phyloP scores from a whole-genome alignment of 2,888 invertebrate genomes.

The Leptopilina myrica region DNA sequence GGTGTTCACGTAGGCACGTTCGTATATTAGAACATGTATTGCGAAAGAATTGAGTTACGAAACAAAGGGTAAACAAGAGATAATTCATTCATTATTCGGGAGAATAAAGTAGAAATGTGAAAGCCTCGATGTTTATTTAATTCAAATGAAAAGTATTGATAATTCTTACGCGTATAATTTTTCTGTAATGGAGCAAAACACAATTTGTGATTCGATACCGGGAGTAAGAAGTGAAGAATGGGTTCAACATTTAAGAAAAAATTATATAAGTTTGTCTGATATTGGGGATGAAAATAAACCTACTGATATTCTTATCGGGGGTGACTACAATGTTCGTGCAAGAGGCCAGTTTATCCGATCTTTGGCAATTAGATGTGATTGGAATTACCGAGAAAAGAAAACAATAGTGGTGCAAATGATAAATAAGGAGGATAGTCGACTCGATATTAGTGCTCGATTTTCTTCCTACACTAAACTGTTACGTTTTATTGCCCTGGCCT shows the following conservation, averaged over 20 bases:
- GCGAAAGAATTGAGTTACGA: conserved; percentile 47
- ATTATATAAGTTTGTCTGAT: conserved; percentile 43
- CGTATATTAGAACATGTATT: conserved; percentile 48
- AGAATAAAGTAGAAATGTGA: conserved; percentile 32
- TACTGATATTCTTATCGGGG: conserved; percentile 58
- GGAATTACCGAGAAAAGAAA: too few relatives aligned
- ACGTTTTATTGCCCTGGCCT: too few relatives aligned
- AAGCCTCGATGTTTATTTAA: conserved; percentile 43
- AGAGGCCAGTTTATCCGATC: too few relatives aligned
- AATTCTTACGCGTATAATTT: conserved; percentile 49
- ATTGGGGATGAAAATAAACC: conserved; percentile 26
- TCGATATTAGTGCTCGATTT: too few relatives aligned
- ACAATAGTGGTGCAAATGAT: too few relatives aligned
- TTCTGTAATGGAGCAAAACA: conserved; percentile 48
- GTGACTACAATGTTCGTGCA: too few relatives aligned
- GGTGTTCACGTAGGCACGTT: conserved; percentile 58
- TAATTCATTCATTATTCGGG: conserved; percentile 46
- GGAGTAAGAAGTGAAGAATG: conserved; percentile 42
- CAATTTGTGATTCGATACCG: conserved; percentile 47
- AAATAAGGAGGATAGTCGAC: too few relatives aligned
- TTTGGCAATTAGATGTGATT: too few relatives aligned
- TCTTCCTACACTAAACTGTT: too few relatives aligned
- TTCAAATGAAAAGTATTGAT: conserved; percentile 45
- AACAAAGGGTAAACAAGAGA: conserved; percentile 41
- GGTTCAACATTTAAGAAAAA: conserved; percentile 47